Conservation (phyloP, 2,888 invertebrate genomes). For the Hermaeophaga mercurialis region DNA sequence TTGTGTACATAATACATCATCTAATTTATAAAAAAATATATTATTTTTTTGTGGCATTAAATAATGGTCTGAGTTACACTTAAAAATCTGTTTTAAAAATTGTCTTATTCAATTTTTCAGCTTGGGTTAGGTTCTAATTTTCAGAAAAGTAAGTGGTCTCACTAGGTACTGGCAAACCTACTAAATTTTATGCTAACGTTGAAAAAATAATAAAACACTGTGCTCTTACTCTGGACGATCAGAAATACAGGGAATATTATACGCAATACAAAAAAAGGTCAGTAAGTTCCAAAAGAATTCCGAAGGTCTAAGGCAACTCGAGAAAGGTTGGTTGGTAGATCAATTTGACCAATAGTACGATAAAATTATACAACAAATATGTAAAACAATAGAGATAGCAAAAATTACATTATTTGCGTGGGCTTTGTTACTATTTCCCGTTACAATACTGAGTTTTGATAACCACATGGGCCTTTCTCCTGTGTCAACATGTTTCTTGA, state of each 20-base stretch:
- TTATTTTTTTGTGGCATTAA: too few relatives aligned
- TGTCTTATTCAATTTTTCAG: slow-evolving; percentile 24
- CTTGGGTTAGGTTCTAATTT: slow-evolving; percentile 25
- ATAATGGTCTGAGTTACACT: too few relatives aligned
- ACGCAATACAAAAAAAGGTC: background rate
- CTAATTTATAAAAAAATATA: too few relatives aligned
- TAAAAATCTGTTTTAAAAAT: slow-evolving; percentile 13
- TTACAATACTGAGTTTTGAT: too few relatives aligned
- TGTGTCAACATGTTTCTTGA: too few relatives aligned
- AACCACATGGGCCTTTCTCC: too few relatives aligned
- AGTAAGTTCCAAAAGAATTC: slow-evolving; percentile 5
- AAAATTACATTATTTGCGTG: too few relatives aligned
- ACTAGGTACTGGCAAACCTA: slow-evolving; percentile 9
- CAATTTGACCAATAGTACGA: background rate
- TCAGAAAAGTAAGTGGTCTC: slow-evolving; percentile 21
- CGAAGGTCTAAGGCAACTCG: background rate
- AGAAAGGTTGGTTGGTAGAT: slow-evolving; percentile 5
- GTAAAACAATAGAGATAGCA: too few relatives aligned
- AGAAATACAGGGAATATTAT: slow-evolving; percentile 7
- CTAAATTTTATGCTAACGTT: slow-evolving; percentile 4
- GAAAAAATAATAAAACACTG: slow-evolving; percentile 21
- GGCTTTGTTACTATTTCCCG: too few relatives aligned
- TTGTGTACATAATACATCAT: too few relatives aligned
- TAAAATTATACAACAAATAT: slow-evolving; percentile 2
- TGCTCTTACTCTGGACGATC: slow-evolving; percentile 3